Conservation (phyloP, 2,113 vertebrate genomes). For the Myotis davidii region DNA sequence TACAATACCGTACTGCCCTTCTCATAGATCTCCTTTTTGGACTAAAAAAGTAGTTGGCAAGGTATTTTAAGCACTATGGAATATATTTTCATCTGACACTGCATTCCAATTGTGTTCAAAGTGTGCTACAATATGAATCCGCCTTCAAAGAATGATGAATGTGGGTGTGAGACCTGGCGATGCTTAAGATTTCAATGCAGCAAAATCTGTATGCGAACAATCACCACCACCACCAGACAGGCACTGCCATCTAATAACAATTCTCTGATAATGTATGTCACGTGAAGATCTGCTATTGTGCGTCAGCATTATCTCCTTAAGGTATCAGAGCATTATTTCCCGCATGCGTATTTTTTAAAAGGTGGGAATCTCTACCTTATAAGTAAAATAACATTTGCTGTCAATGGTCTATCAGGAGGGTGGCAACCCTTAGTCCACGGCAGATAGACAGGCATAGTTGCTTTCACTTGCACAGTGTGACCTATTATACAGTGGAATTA, state of each 20-base stretch:
- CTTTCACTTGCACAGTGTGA: background rate
- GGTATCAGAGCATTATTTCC: background rate
- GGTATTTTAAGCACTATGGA: background rate
- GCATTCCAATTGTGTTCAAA: background rate
- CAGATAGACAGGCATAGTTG: background rate
- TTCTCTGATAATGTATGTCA: background rate
- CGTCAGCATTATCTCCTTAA: background rate
- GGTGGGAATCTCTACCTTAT: background rate
- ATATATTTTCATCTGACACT: constrained; percentile 13
- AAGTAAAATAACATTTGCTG: background rate
- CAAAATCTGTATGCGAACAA: background rate
- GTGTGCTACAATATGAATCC: background rate
- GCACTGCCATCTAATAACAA: background rate
- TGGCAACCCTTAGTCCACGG: background rate
- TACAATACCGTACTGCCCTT: constrained; percentile 6
- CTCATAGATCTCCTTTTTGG: constrained; percentile 25
- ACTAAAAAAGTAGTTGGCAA: constrained; percentile 47
- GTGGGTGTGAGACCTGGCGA: background rate
- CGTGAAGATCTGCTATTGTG: background rate
- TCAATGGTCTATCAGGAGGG: background rate
- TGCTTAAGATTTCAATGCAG: background rate
- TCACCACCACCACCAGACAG: background rate
- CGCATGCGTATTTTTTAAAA: background rate
- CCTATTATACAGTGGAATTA: background rate
- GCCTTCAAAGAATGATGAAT: constrained; percentile 25